Base-by-base conservation (phyloP, 2,888 invertebrate genomes). In the Sclerodermus sp. region DNA sequence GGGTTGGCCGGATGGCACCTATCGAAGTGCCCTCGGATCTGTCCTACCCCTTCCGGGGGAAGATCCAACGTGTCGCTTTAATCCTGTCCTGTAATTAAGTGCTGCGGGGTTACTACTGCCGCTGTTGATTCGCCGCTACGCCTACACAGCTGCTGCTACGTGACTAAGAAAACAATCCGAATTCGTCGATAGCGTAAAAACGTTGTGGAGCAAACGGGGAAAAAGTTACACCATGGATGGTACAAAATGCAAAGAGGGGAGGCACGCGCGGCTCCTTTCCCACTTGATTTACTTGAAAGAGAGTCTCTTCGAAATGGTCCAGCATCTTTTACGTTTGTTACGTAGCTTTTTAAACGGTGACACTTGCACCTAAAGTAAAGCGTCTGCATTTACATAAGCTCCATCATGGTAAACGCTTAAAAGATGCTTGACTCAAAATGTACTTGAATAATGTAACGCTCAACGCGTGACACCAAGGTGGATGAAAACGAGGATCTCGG, bases 81-180 rank as follows among this genome's bases (percentile, higher is more conserved):
- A 60, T 58, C 55, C 53, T 38, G 50, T 46, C 53, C 44, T 56
- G 50, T 60, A 60, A 60, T 60, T 60, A 60, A 49, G 51, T 55
- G 49, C 57, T 45, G 55, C 54, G 52, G 47, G 50, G 45, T 37
- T 45, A 36, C 23, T 8, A 23, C 23, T 23, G 8, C 8, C 23
- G 8, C 23, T 23, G 34, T 13, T 34, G 34, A 34, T 34, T 34
- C 34, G 34, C 4, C 10, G 6, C 4, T 13, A 12, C 34, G 23
- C 23, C 4, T 23, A 3, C 4, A 23, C 4, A 8, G 23, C 8
- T 8, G 4, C 4, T 3, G 23, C 23, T 5, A 23, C 23, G 23
- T 23, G 4, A 23, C 23, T 8, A 23, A 23, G 23, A 23, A 23
- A 23, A 8, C 8, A 3, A 23, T 23, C 23, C 8, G 23, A 3